Conservation (phyloP, 2,888 invertebrate species). For the Lasius fuliginosus region DNA sequence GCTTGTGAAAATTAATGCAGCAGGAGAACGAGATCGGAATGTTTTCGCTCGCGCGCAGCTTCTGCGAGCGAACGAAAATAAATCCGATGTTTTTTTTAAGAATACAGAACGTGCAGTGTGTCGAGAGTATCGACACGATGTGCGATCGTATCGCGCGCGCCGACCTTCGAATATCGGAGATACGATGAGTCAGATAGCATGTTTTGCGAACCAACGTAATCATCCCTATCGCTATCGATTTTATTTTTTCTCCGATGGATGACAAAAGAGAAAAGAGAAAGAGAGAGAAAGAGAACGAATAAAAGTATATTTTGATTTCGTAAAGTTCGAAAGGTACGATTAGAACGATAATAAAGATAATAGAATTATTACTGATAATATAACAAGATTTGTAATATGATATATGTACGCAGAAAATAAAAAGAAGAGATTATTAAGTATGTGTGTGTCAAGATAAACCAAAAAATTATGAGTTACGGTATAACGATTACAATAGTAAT, state of each 20-base stretch:
- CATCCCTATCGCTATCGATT: neutral
- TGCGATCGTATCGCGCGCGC: slow-evolving; percentile 22
- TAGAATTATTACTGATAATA: neutral
- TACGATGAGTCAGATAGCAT: slow-evolving; percentile 27
- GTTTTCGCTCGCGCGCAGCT: slow-evolving; percentile 26
- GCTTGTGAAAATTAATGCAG: slow-evolving; percentile 31
- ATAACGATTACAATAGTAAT: neutral
- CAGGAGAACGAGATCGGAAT: slow-evolving; percentile 41
- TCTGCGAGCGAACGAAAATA: slow-evolving; percentile 53
- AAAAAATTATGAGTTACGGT: neutral
- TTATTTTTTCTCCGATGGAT: neutral
- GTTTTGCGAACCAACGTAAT: slow-evolving; percentile 39
- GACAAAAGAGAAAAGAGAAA: slow-evolving; percentile 19
- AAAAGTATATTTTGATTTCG: slow-evolving; percentile 65
- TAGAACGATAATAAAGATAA: slow-evolving; percentile 38
- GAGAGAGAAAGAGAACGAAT: slow-evolving; percentile 29
- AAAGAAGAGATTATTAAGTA: neutral
- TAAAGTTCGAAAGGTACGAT: slow-evolving; percentile 59
- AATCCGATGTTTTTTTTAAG: slow-evolving; percentile 51
- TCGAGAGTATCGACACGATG: slow-evolving; percentile 32
- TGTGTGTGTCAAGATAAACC: neutral
- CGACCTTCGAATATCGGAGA: slow-evolving; percentile 26
- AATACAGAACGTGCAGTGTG: slow-evolving; percentile 6
- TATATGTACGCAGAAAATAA: neutral
- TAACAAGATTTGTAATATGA: neutral